Evolutionary conservation across 2,797 vertebrate genomes (phyloP).

Genomic region (Cercopithecus neglectus): DNA sequence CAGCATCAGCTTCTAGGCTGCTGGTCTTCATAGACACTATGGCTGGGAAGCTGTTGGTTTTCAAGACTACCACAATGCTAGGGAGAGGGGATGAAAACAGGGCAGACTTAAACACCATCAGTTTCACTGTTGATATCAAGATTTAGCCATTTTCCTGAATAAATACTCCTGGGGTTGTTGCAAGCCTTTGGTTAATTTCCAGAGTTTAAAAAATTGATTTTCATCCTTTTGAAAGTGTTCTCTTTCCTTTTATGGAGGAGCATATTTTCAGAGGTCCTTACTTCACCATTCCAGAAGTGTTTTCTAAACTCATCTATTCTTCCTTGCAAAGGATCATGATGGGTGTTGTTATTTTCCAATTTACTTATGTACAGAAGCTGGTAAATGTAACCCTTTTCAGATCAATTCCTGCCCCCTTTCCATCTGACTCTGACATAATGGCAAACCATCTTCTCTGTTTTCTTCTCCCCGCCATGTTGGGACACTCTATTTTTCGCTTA

Average conservation of each 20-base stretch:
- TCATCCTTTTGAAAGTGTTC: background rate
- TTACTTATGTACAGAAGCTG: background rate
- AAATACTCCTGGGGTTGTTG: background rate
- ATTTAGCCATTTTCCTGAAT: background rate
- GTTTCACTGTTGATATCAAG: background rate
- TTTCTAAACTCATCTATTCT: background rate
- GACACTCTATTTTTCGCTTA: background rate
- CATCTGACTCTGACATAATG: background rate
- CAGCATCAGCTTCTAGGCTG: background rate
- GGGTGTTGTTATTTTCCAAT: background rate
- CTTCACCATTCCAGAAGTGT: background rate
- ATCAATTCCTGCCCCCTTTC: background rate
- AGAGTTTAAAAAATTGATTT: background rate
- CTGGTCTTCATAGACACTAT: background rate
- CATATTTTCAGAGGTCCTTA: background rate
- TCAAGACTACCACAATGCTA: background rate
- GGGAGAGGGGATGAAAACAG: background rate
- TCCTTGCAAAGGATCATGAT: background rate
- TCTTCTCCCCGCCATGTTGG: background rate
- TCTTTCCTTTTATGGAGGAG: background rate
- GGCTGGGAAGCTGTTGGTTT: background rate
- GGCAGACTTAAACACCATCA: background rate
- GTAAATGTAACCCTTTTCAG: background rate
- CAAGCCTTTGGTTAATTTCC: background rate
- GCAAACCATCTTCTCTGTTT: background rate